A percentile compares a stretch with the other conserved stretches of the same genome.
These are phyloP conservation scores for Ormia ochracea DNA, from an alignment of 2,888 invertebrate species.

Conservation along the genomic window DNA sequence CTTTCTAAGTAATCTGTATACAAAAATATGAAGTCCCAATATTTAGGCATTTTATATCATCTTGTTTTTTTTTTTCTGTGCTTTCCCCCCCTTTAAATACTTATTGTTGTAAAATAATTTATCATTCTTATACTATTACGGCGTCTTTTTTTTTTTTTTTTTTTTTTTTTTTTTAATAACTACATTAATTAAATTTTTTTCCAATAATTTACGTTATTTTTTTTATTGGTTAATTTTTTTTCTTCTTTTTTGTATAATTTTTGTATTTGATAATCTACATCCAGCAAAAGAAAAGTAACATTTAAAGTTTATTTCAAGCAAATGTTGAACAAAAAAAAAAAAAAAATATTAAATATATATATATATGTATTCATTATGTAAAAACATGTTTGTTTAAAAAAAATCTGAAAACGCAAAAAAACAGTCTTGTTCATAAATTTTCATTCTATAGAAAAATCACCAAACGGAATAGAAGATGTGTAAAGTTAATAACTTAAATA, in stretches of 20 bases:
- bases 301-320: conserved; percentile 35
- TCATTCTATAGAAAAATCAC: conserved; percentile 29
- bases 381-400: conserved; percentile 38
- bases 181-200: conserved; percentile 28
- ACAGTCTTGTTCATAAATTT: conserved; percentile 30
- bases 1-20: not conserved
- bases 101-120: conserved; percentile 38
- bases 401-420: conserved; percentile 23
- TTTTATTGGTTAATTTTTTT: conserved; percentile 17
- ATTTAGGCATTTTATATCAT: not conserved
- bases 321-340: no score
- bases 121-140: not conserved
- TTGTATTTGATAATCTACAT: conserved; percentile 1
- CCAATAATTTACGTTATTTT: not conserved
- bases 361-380: conserved; percentile 22
- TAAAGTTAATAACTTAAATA: conserved; percentile 47
- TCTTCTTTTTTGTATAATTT: conserved; percentile 18
- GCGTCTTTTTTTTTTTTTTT: not conserved
- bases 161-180: not conserved
- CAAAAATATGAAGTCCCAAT: not conserved
- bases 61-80: conserved; percentile 23
- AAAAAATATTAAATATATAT: conserved; percentile 33
- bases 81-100: not conserved
- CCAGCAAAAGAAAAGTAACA: not conserved
- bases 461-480: conserved; percentile 29